Conservation (phyloP, 2,888 invertebrate genomes). For the Xestia xanthographa region DNA sequence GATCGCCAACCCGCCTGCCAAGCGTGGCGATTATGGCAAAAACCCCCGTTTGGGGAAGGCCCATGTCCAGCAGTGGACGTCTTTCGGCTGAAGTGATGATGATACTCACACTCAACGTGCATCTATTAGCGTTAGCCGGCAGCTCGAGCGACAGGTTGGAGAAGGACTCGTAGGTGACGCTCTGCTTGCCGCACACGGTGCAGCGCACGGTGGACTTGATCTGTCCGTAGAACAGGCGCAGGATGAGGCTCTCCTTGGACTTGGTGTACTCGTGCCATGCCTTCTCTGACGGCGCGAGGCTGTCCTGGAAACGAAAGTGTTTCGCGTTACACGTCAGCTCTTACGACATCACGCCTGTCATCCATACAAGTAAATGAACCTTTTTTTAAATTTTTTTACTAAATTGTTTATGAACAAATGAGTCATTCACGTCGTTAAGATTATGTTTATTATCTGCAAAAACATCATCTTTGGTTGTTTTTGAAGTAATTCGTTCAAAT, state of each 20-base stretch:
- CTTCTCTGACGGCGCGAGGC: conserved; percentile 84
- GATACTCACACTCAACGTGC: conserved; percentile 89
- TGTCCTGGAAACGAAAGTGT: conserved; percentile 78
- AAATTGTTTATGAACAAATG: not conserved
- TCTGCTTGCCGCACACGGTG: conserved; percentile 93
- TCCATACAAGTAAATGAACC: not conserved
- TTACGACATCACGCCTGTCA: not conserved
- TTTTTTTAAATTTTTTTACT: not conserved
- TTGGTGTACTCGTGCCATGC: conserved; percentile 94
- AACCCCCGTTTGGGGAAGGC: too few species aligned
- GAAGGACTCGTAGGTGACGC: conserved; percentile 96
- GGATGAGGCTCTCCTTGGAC: conserved; percentile 93
- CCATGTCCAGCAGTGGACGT: too few species aligned
- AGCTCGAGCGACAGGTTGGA: conserved; percentile 96
- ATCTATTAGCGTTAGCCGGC: conserved; percentile 91
- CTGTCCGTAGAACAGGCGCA: conserved; percentile 96
- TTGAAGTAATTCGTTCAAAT: not conserved
- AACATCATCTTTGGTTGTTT: not conserved
- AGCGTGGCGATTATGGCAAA: too few species aligned
- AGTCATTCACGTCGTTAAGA: not conserved
- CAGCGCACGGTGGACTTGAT: conserved; percentile 95
- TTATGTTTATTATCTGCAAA: not conserved
- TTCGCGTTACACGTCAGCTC: not conserved
- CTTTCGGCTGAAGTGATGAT: too few species aligned
- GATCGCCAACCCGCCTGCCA: too few species aligned